phyloP scores from a whole-genome alignment of 2,797 vertebrate genomes.

The Pangasius mekongensis region DNA sequence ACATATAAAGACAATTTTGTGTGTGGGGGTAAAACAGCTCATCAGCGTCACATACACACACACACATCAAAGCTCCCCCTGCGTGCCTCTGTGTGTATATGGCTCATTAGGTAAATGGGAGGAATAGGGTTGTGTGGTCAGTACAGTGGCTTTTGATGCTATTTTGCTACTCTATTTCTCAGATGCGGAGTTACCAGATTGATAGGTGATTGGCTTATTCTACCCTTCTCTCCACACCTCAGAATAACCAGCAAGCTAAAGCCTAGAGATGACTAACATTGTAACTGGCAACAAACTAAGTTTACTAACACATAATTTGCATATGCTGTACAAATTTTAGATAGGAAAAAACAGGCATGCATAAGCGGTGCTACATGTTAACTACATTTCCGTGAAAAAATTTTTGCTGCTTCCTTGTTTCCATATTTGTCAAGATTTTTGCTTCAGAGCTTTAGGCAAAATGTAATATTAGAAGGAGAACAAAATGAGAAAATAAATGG shows the following conservation, averaged over 20 bases:
- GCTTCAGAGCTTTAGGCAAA: background rate
- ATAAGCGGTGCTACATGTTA: background rate
- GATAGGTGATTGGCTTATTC: background rate
- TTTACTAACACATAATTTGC: background rate
- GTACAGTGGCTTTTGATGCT: conserved; percentile 34
- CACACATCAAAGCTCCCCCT: conserved; percentile 52
- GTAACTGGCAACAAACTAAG: conserved; percentile 2
- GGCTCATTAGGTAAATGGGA: conserved; percentile 35
- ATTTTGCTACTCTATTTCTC: conserved; percentile 34
- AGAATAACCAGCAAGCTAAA: background rate
- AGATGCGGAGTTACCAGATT: background rate
- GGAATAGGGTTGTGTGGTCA: conserved; percentile 48
- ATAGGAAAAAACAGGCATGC: background rate
- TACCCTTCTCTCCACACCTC: background rate
- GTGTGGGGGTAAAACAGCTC: conserved; percentile 43
- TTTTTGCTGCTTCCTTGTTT: background rate
- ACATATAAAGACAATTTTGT: conserved; percentile 18
- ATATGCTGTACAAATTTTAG: background rate
- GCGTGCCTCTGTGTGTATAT: conserved; percentile 30
- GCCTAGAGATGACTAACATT: conserved; percentile 21
- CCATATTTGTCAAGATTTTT: background rate
- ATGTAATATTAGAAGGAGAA: background rate
- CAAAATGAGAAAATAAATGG: background rate
- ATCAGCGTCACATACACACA: conserved; percentile 37
- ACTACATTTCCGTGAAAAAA: background rate